Base-by-base conservation (phyloP, 2,888 invertebrate genomes). In the Asteroscopus sphinx region DNA sequence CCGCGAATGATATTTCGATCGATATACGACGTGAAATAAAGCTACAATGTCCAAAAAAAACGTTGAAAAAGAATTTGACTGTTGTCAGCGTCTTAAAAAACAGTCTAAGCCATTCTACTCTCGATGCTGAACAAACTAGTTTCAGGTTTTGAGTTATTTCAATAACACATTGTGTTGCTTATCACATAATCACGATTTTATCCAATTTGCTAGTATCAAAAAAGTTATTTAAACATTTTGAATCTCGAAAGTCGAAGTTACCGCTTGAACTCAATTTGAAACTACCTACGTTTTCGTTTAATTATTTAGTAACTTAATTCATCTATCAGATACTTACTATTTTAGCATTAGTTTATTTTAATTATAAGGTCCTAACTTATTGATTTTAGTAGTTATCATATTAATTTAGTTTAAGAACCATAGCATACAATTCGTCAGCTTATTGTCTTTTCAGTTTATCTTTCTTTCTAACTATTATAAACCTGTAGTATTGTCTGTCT, bases 241-340 rank as follows among this genome's bases (percentile, higher is more conserved):
- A 65, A 68, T 65, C 69, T 68, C 64, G 54, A 62, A 37, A 58
- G 30, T 15, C 46, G 32, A 40, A 41, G 45, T 64, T 56, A 56
- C 35, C 55, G 12, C 39, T 45, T 48, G 13, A 25, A 51, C 11
- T 21, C 17, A 13, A 15, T 44, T 39, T 7, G 49, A 37, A 42
- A 42, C 15, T 33, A 36, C 26, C 12, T 25, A 12, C 12, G 26
- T 26, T 30, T 46, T 63, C 28, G 3, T 41, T 45, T 17, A 15
- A 42, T 65, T 16, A 30, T 39, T 46, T 47, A 56, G 16, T 28
- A 42, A 49, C n/a, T 11, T 16, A 11, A 35, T 54, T 33, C 25
- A 61, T 68, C 12, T 54, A 40, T 46, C 69, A 54, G 48, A 30
- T 65, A 65, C 54, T 61, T 65, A 68, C 0, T 64, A 51, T 41